Percentiles rank a stretch among this genome's conserved stretches.
Conservation (phyloP, 2,797 vertebrate species). For the Characodon lateralis region DNA sequence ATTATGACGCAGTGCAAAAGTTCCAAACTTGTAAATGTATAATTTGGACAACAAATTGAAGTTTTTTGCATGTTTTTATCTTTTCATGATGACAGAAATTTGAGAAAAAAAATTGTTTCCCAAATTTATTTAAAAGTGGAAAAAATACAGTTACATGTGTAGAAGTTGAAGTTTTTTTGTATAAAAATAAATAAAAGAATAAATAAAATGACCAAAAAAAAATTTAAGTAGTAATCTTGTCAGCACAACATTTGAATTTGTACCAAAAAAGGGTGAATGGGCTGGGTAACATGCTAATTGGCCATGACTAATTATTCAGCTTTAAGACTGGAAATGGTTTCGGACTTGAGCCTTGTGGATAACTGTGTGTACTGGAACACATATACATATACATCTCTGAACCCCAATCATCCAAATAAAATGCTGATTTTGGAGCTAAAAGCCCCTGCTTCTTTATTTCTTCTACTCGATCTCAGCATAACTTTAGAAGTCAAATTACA, state of each 20-base stretch:
- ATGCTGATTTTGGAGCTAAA: conserved; percentile 97
- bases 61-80: conserved; percentile 99
- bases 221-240: conserved; percentile 82
- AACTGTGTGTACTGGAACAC: conserved; percentile 94
- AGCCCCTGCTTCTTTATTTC: conserved; percentile 76
- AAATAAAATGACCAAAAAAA: conserved; percentile 52
- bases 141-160: conserved; percentile 89
- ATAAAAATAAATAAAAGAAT: conserved; percentile 70
- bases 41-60: conserved; percentile 94
- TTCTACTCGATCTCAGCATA: conserved; percentile 42
- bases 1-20: conserved; percentile 90
- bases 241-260: conserved; percentile 99
- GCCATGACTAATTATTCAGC: conserved; percentile 85
- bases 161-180: conserved; percentile 79
- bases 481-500: conserved; percentile 62
- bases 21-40: conserved; percentile 97
- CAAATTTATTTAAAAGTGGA: conserved; percentile 89
- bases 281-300: conserved; percentile 70
- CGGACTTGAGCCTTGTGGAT: conserved; percentile 92
- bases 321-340: conserved; percentile 92
- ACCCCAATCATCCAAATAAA: conserved; percentile 98
- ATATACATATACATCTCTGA: conserved; percentile 96
- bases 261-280: conserved; percentile 88
- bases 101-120: conserved; percentile 87
- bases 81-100: conserved; percentile 89